Base-by-base conservation (phyloP, 2,888 invertebrate genomes). In the Pedicia rivosa region DNA sequence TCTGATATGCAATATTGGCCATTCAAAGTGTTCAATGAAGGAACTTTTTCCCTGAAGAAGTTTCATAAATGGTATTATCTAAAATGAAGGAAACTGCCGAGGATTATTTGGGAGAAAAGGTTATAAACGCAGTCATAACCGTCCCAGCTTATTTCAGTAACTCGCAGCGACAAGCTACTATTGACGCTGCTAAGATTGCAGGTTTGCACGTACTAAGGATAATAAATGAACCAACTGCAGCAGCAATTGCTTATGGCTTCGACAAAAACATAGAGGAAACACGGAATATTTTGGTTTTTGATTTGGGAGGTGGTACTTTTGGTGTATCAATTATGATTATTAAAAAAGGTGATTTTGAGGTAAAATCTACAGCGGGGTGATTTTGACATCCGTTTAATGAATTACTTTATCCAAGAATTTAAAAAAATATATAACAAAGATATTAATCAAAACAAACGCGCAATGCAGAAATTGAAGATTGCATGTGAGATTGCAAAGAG, bases 1-100 rank as follows among this genome's bases (percentile, higher is more conserved):
- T 74, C 76, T 42, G 92, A 95, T 59, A 82, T 92, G 78, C 90
- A 92, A 65, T 84, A 83, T 63, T 94, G 91, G 81, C 92, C 94
- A 33, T 94, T 94, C 58, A 86, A 81, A 56, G 88, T 91, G 8
- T 66, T 82, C 55, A 81, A 71, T 57, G 79, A 78, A 56, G 76
- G 73, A 45, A 76, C 36, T 91, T 91, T 72, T 86, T 78, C 70
- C 88, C 90, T 1, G 91, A 91, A 64, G 91, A 91, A 68, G 78
- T 91, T 48, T 83, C 82, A 53, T 87, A 88, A 29, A 91, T 91
- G 91, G 88, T 91, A 39, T 70, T 94, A 46, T 78, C 77, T 37
- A 91, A 91, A 57, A 92, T 92, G 91, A 91, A 87, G 73, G 84
- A 87, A 65, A 84, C 82, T 44, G 87, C 88, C 39, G 88, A 88